Conservation (phyloP, 1,140 invertebrate species). For the Ridgeia piscesae region DNA sequence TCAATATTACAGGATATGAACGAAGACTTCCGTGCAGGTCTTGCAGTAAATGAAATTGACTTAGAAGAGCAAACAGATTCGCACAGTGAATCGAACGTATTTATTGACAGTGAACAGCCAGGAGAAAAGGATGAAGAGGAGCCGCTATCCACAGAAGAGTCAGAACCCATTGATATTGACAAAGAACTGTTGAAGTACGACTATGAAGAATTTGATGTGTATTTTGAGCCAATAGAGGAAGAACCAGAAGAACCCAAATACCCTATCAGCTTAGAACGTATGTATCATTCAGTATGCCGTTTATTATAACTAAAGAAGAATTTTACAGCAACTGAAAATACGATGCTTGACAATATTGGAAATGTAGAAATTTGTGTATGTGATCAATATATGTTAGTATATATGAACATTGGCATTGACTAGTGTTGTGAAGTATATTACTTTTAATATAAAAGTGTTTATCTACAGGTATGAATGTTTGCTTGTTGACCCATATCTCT, state of each 20-base stretch:
- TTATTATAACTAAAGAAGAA: neutral
- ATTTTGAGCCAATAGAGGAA: constrained; percentile 18
- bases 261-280: constrained; percentile 21
- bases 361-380: no score
- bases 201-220: constrained; percentile 30
- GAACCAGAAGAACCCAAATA: neutral
- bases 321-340: neutral
- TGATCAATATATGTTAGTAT: no score
- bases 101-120: neutral
- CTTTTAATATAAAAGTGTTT: no score
- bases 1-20: neutral
- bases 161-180: constrained; percentile 25
- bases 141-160: neutral
- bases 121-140: neutral
- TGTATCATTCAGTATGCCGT: neutral
- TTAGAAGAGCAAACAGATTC: neutral
- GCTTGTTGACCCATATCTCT: no score
- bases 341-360: no score
- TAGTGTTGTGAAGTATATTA: no score
- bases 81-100: neutral
- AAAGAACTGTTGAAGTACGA: constrained; percentile 29
- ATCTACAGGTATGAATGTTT: no score
- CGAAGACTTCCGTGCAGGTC: neutral
- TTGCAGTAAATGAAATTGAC: neutral
- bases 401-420: no score